phyloP scores from a whole-genome alignment of 1,140 invertebrate species.

The Lordiphosa clarofinis region DNA sequence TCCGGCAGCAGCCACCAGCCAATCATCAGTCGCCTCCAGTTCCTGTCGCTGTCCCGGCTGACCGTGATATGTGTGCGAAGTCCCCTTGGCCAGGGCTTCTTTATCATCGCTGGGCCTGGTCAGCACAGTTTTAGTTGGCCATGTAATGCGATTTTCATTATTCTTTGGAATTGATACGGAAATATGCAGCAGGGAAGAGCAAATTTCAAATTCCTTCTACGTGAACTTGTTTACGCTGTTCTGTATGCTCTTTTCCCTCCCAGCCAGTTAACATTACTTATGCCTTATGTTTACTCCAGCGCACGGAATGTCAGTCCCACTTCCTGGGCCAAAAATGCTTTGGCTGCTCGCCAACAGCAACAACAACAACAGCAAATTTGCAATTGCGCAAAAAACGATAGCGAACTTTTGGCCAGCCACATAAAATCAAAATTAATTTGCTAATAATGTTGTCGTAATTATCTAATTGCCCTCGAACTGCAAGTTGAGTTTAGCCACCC shows the following conservation, averaged over 20 bases:
- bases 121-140: slow-evolving; percentile 23
- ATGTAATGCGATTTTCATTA: slow-evolving; percentile 48
- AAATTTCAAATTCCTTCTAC: neutral
- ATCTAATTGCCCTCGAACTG: slow-evolving; percentile 41
- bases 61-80: slow-evolving; percentile 29
- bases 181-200: slow-evolving; percentile 15
- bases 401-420: slow-evolving; percentile 20
- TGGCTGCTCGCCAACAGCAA: slow-evolving; percentile 20
- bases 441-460: slow-evolving; percentile 60
- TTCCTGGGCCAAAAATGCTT: slow-evolving; percentile 22
- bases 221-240: no score
- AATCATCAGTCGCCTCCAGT: slow-evolving; percentile 21
- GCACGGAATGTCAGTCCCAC: no score
- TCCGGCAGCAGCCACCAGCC: slow-evolving; percentile 20
- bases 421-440: slow-evolving; percentile 62
- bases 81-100: slow-evolving; percentile 28
- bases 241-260: no score
- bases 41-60: slow-evolving; percentile 20
- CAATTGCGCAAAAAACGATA: slow-evolving; percentile 16
- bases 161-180: slow-evolving; percentile 20
- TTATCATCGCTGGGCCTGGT: slow-evolving; percentile 14
- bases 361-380: slow-evolving; percentile 10
- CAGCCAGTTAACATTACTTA: no score
- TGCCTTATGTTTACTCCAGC: no score
- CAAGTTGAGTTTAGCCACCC: neutral